phyloP scores from a whole-genome alignment of 2,797 vertebrate genomes.

The Oceanodroma leucorhoa region DNA sequence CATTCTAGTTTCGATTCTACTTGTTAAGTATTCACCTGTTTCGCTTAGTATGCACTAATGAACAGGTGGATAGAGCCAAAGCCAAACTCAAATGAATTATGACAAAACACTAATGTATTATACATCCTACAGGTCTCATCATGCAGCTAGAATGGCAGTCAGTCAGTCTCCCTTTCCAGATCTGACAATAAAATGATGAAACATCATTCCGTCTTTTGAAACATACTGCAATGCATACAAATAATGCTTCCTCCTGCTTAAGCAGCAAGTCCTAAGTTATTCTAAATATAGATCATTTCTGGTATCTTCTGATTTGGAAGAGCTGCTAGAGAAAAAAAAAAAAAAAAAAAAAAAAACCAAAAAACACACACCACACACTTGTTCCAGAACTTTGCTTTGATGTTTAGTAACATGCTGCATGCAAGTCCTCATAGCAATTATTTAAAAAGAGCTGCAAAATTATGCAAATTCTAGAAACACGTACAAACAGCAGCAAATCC shows the following conservation, averaged over 20 bases:
- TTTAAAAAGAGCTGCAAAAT: not conserved
- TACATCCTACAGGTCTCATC: slow-evolving; percentile 73
- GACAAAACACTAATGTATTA: slow-evolving; percentile 68
- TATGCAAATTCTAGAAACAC: slow-evolving; percentile 28
- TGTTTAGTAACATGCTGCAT: not conserved
- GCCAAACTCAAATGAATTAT: slow-evolving; percentile 79
- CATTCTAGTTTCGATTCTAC: slow-evolving; percentile 76
- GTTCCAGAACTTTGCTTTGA: slow-evolving; percentile 11
- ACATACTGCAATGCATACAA: slow-evolving; percentile 38
- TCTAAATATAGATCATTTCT: slow-evolving; percentile 54
- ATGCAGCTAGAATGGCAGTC: slow-evolving; percentile 54
- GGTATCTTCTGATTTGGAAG: slow-evolving; percentile 28
- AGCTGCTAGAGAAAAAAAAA: not conserved
- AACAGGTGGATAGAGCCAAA: slow-evolving; percentile 78
- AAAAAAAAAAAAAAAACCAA: not conserved
- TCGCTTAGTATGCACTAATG: slow-evolving; percentile 78
- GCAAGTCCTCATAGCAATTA: not conserved
- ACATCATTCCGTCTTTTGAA: slow-evolving; percentile 64
- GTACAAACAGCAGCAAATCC: slow-evolving; percentile 5
- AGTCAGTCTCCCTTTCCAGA: slow-evolving; percentile 67
- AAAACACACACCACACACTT: not conserved
- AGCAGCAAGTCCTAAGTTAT: slow-evolving; percentile 18
- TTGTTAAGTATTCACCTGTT: slow-evolving; percentile 79
- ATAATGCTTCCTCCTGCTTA: slow-evolving; percentile 48
- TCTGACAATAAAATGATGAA: slow-evolving; percentile 72